Percentiles rank a stretch among this genome's conserved stretches.
phyloP scores from a whole-genome alignment of 2,888 invertebrate genomes.

The Drosophila leonis region DNA sequence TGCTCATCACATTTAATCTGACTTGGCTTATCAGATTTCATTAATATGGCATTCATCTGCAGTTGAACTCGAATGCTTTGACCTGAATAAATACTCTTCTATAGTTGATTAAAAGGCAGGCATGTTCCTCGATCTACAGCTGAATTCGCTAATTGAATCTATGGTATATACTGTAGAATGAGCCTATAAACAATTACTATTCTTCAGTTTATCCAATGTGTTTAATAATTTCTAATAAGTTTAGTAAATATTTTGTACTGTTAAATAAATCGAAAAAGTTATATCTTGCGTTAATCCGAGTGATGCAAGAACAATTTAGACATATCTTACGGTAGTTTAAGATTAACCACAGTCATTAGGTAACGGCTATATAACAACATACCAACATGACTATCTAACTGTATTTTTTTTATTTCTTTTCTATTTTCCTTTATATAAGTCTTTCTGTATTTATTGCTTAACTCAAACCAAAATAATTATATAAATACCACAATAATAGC shows the following conservation, averaged over 20 bases:
- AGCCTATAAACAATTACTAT: too few relatives aligned
- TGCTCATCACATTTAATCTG: constrained; percentile 35
- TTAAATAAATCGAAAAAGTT: background rate
- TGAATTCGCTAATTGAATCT: background rate
- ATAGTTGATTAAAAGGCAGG: background rate
- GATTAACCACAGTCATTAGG: background rate
- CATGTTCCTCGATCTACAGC: background rate
- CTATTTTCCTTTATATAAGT: background rate
- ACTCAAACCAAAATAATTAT: background rate
- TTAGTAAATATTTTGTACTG: too few relatives aligned
- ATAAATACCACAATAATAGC: background rate
- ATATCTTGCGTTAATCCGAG: background rate
- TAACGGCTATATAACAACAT: background rate
- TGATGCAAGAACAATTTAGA: background rate
- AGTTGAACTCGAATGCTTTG: constrained; percentile 6
- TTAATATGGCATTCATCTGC: constrained; percentile 36
- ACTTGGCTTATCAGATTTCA: constrained; percentile 50
- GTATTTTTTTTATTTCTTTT: background rate
- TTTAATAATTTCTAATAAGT: too few relatives aligned
- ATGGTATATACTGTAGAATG: background rate
- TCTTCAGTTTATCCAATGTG: too few relatives aligned
- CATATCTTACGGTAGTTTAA: background rate
- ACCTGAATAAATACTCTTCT: background rate
- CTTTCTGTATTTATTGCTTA: background rate
- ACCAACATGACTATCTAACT: background rate